These are phyloP conservation scores for Aulostomus chinensis DNA, from an alignment of 2,797 vertebrate genomes.

Conservation along the genomic window DNA sequence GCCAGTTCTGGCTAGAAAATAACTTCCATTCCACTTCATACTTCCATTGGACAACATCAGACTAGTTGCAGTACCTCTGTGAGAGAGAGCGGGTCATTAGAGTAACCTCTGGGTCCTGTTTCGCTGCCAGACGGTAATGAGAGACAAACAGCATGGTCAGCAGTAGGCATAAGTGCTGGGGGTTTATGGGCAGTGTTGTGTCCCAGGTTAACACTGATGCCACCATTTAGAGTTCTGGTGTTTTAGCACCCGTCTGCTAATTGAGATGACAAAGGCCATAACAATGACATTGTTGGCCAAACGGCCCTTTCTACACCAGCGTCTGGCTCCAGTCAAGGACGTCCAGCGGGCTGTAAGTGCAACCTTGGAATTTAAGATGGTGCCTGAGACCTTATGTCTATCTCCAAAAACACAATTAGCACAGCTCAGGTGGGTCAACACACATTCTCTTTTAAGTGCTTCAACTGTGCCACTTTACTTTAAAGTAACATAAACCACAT, in stretches of 20 bases:
- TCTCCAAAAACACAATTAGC: constrained; percentile 64
- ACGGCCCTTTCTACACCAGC: constrained; percentile 70
- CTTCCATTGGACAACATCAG: constrained; percentile 31
- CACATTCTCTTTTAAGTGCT: constrained; percentile 65
- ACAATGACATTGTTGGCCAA: constrained; percentile 82
- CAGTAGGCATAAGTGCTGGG: constrained; percentile 73
- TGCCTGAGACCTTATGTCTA: constrained; percentile 51
- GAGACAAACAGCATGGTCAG: constrained; percentile 74
- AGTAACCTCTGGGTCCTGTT: constrained; percentile 69
- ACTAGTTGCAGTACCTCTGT: constrained; percentile 55
- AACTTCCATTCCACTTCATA: constrained; percentile 48
- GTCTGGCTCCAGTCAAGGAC: constrained; percentile 83
- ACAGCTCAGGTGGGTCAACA: constrained; percentile 42
- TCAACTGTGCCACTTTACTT: constrained; percentile 58
- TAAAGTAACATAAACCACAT: constrained; percentile 61
- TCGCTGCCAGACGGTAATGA: constrained; percentile 66
- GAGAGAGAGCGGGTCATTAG: constrained; percentile 62
- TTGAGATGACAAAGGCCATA: constrained; percentile 81
- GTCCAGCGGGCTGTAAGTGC: constrained; percentile 65
- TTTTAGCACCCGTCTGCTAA: constrained; percentile 89
- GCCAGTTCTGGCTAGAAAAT: constrained; percentile 12
- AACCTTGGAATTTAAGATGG: constrained; percentile 79
- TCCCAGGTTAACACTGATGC: constrained; percentile 76
- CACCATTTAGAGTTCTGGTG: constrained; percentile 73
- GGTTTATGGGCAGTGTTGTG: constrained; percentile 75